Conservation (phyloP, 2,888 invertebrate genomes). For the Gymnocheta viridis region DNA sequence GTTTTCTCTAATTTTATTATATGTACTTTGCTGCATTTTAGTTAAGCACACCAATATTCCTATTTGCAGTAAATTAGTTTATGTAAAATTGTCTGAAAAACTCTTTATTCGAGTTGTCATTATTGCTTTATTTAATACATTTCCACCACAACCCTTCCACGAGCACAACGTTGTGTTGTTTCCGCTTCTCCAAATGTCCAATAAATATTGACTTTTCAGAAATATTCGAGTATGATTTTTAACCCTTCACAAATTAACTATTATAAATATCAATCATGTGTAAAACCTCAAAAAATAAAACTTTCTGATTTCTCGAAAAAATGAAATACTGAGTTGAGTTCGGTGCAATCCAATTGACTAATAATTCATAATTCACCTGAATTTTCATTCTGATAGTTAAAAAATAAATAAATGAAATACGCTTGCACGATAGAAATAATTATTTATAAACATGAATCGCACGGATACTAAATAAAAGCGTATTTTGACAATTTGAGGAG, state of each 20-base stretch:
- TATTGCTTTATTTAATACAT: background rate
- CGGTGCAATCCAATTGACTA: constrained; percentile 72
- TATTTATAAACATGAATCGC: constrained; percentile 14
- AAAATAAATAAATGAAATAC: constrained; percentile 25
- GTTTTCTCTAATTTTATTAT: no score
- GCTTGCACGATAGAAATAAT: constrained; percentile 18
- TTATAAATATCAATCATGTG: constrained; percentile 56
- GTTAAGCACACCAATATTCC: no score
- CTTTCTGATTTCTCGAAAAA: background rate
- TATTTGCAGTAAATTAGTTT: no score
- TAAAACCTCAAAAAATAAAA: constrained; percentile 45
- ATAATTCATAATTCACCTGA: constrained; percentile 77
- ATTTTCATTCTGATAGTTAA: constrained; percentile 8
- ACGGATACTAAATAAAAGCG: constrained; percentile 65
- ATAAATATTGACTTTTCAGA: background rate
- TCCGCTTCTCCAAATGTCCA: background rate
- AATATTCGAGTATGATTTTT: background rate
- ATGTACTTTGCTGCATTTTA: no score
- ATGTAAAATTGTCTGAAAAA: background rate
- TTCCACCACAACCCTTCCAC: background rate
- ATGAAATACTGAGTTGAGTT: background rate
- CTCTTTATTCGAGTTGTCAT: background rate
- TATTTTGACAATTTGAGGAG: constrained; percentile 73
- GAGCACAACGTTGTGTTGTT: background rate
- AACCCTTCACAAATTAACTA: constrained; percentile 1